A percentile compares a stretch with the other conserved stretches of the same genome.
These are phyloP conservation scores for Gobionotothen gibberifrons DNA, from an alignment of 2,797 vertebrate species.

Conservation along the genomic window DNA sequence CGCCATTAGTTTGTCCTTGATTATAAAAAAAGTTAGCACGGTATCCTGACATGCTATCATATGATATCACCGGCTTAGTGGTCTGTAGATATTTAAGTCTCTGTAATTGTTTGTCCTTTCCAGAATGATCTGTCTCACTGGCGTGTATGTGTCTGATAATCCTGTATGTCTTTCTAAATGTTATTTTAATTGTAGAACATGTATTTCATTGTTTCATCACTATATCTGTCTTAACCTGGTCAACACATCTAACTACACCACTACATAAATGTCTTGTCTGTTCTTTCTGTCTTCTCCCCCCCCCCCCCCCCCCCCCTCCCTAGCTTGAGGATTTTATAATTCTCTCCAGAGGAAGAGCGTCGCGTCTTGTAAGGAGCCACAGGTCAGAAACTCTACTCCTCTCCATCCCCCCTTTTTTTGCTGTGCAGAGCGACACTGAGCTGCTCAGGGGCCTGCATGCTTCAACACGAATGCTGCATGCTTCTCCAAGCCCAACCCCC, in stretches of 20 bases:
- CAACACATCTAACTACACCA: slow-evolving; percentile 49
- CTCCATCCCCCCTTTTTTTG: slow-evolving; percentile 30
- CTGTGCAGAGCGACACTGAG: slow-evolving; percentile 51
- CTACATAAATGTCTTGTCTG: slow-evolving; percentile 68
- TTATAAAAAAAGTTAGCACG: slow-evolving; percentile 29
- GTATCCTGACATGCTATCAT: slow-evolving; percentile 16
- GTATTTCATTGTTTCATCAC: slow-evolving; percentile 43
- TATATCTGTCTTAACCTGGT: slow-evolving; percentile 38
- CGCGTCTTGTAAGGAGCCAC: slow-evolving; percentile 82
- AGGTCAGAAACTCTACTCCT: slow-evolving; percentile 85
- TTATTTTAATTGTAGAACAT: slow-evolving; percentile 25
- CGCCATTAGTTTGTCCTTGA: slow-evolving; percentile 37
- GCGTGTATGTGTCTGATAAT: slow-evolving; percentile 8
- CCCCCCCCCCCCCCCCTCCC: slow-evolving; percentile 41
- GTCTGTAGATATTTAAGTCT: slow-evolving; percentile 21
- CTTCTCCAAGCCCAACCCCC: slow-evolving; percentile 40
- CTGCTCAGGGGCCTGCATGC: slow-evolving; percentile 68
- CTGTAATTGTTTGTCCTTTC: slow-evolving; percentile 36
- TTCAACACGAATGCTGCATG: slow-evolving; percentile 76
- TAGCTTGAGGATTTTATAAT: slow-evolving; percentile 87
- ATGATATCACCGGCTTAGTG: slow-evolving; percentile 12
- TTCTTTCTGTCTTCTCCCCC: slow-evolving; percentile 77
- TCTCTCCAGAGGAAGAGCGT: slow-evolving; percentile 83
- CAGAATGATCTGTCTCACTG: neutral
- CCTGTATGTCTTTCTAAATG: neutral